A percentile compares a stretch with the other conserved stretches of the same genome.
Evolutionary conservation across 1,140 invertebrate genomes (phyloP).

Genomic region (Papilio machaon): DNA sequence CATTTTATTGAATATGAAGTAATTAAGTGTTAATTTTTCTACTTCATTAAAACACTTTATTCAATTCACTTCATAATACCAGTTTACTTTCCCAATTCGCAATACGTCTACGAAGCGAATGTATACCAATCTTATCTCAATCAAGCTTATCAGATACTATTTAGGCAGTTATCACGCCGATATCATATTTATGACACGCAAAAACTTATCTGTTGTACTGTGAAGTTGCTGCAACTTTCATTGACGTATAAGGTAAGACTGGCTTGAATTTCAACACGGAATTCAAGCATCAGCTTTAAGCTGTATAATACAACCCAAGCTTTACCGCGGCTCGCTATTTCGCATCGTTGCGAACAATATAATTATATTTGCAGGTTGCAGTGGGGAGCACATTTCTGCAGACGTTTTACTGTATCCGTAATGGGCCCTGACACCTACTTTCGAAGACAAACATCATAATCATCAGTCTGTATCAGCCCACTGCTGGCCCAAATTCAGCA

Average conservation of each 20-base stretch:
- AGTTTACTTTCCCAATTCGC: neutral
- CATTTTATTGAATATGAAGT: neutral
- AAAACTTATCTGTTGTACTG: constrained; percentile 46
- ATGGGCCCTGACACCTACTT: too few relatives aligned
- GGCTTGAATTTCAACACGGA: constrained; percentile 54
- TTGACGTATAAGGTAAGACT: constrained; percentile 61
- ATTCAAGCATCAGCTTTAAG: constrained; percentile 46
- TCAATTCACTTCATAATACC: neutral
- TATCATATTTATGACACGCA: constrained; percentile 49
- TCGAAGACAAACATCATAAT: too few relatives aligned
- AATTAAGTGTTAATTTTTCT: neutral
- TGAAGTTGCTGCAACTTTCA: constrained; percentile 66
- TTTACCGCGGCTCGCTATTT: neutral
- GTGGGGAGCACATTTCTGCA: too few relatives aligned
- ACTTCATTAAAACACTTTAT: neutral
- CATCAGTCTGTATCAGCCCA: too few relatives aligned
- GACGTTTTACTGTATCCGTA: too few relatives aligned
- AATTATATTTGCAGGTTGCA: neutral
- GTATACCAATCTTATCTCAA: constrained; percentile 37
- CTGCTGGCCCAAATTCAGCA: too few relatives aligned
- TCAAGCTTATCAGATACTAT: constrained; percentile 43
- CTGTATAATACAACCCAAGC: constrained; percentile 25
- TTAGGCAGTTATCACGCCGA: constrained; percentile 43
- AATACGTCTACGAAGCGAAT: neutral
- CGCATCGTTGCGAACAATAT: neutral